These are phyloP conservation scores for Eulacestoma nigropectus DNA, from an alignment of 2,113 vertebrate species.

Conservation along the genomic window DNA sequence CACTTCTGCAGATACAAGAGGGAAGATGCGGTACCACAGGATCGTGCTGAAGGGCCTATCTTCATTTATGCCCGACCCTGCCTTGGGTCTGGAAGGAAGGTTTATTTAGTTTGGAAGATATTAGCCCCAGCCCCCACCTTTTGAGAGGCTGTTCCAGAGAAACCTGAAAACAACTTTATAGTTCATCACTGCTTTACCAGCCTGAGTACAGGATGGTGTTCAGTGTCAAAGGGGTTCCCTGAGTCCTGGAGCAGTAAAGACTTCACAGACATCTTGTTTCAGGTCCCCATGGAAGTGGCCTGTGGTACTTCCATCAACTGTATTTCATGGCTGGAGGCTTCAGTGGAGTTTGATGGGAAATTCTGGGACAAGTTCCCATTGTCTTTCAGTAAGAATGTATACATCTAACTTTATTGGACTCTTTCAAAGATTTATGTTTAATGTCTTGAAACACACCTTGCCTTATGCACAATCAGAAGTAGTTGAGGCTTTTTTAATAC, in stretches of 20 bases:
- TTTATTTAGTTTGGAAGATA: not conserved
- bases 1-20: not conserved
- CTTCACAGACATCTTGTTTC: not conserved
- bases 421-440: not conserved
- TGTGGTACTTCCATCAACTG: not conserved
- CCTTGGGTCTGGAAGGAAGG: not conserved
- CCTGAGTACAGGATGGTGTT: not conserved
- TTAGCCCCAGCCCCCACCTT: not conserved
- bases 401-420: not conserved
- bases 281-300: not conserved
- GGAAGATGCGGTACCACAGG: not conserved
- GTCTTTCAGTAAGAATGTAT: not conserved
- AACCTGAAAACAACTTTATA: not conserved
- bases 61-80: not conserved
- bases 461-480: conserved; percentile 1
- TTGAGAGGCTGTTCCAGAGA: not conserved
- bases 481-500: not conserved
- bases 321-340: not conserved
- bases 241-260: not conserved
- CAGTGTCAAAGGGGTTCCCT: not conserved
- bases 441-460: not conserved
- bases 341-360: not conserved
- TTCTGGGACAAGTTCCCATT: not conserved
- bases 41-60: not conserved
- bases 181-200: not conserved